These are phyloP conservation scores for Drosophila prostipennis DNA, from an alignment of 2,888 invertebrate species.

Conservation along the genomic window DNA sequence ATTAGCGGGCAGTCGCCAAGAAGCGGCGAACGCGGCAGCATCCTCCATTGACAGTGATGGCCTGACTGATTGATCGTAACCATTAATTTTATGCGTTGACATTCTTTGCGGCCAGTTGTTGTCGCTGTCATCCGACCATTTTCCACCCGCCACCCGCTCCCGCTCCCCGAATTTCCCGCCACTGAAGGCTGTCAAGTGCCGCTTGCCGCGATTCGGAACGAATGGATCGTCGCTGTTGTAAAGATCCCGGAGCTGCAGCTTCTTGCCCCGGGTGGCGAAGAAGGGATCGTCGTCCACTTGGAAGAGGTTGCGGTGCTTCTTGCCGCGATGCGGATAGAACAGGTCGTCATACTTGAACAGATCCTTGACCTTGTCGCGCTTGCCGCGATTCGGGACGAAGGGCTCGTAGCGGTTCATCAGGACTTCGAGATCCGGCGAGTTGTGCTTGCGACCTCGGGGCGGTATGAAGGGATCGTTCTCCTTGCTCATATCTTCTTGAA, in stretches of 20 bases:
- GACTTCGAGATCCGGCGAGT: conserved; percentile 72
- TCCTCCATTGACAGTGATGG: conserved; percentile 73
- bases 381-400: conserved; percentile 84
- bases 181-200: conserved; percentile 24
- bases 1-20: conserved; percentile 66
- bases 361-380: conserved; percentile 82
- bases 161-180: conserved; percentile 3
- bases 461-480: conserved; percentile 82
- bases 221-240: conserved; percentile 83
- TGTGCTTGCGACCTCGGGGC: conserved; percentile 82
- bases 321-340: conserved; percentile 83
- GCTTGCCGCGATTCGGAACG: conserved; percentile 81
- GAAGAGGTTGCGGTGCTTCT: conserved; percentile 67
- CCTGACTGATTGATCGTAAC: conserved; percentile 82
- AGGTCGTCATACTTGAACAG: conserved; percentile 83
- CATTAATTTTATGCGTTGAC: conserved; percentile 82
- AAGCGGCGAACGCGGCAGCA: conserved; percentile 14
- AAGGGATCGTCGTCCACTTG: conserved; percentile 81
- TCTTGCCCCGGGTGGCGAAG: conserved; percentile 83
- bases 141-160: conserved; percentile 5
- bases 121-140: conserved; percentile 19
- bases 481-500: conserved; percentile 49
- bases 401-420: conserved; percentile 79
- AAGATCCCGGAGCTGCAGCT: conserved; percentile 81
- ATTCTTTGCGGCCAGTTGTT: conserved; percentile 73